These are phyloP conservation scores for Dilophus febrilis DNA, from an alignment of 2,888 invertebrate species.

Conservation along the genomic window DNA sequence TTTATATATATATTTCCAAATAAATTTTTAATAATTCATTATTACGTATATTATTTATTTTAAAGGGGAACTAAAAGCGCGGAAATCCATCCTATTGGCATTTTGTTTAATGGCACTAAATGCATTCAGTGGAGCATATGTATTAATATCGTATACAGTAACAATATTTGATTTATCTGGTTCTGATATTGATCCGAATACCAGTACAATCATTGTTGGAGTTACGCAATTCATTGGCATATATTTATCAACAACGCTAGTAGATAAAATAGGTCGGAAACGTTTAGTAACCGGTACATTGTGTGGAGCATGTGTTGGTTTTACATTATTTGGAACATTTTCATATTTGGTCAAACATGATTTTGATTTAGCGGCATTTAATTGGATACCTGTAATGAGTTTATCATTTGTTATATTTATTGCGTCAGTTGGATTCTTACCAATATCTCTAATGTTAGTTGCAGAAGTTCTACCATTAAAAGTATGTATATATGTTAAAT, in stretches of 20 bases:
- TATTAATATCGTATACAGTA: conserved; percentile 10
- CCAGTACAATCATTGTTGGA: conserved; percentile 10
- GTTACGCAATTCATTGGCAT: conserved; percentile 10
- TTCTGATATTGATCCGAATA: conserved; percentile 9
- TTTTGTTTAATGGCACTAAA: conserved; percentile 8
- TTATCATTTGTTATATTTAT: conserved; percentile 10
- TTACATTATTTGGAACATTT: conserved; percentile 6
- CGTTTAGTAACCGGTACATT: conserved; percentile 7
- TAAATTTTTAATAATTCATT: too few relatives aligned
- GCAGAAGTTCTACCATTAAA: conserved; percentile 11
- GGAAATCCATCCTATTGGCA: conserved; percentile 4
- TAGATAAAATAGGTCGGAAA: conserved; percentile 10
- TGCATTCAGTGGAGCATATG: conserved; percentile 10
- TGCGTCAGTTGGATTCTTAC: conserved; percentile 9
- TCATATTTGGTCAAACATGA: conserved; percentile 4
- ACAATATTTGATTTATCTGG: conserved; percentile 10
- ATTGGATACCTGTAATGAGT: conserved; percentile 12
- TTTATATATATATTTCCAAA: too few relatives aligned
- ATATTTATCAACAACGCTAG: conserved; percentile 9
- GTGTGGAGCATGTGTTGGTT: conserved; percentile 6
- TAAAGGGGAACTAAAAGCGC: too few relatives aligned
- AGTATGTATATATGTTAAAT: conserved; percentile 5
- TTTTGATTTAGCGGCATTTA: conserved; percentile 6
- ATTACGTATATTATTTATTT: too few relatives aligned
- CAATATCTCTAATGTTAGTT: conserved; percentile 11